A percentile compares a stretch with the other conserved stretches of the same genome.
These are phyloP conservation scores for Epizoanthus rinbou DNA, from an alignment of 92 coral and sea anemone species.

Conservation along the genomic window DNA sequence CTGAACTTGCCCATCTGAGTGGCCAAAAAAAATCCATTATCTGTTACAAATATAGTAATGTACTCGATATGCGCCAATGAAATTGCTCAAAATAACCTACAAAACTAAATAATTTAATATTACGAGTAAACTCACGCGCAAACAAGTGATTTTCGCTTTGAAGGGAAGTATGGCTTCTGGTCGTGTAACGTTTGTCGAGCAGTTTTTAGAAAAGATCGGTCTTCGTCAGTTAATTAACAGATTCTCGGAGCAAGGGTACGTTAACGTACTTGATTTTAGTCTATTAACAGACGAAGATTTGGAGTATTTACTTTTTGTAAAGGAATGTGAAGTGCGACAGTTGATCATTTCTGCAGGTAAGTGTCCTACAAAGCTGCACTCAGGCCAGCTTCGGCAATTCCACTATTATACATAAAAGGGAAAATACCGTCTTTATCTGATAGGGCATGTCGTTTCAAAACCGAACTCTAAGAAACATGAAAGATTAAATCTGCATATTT, in stretches of 20 bases:
- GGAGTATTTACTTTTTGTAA: slow-evolving; percentile 26
- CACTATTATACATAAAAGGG: no score
- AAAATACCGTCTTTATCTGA: not conserved
- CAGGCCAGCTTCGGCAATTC: no score
- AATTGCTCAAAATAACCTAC: not conserved
- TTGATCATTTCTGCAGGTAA: slow-evolving; percentile 74
- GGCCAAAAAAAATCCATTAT: not conserved
- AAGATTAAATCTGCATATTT: no score
- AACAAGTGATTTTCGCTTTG: slow-evolving; percentile 18
- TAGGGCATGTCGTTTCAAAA: no score
- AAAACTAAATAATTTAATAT: not conserved
- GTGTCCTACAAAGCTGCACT: not conserved
- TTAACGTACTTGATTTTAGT: slow-evolving; percentile 48
- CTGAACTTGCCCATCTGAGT: slow-evolving; percentile 29
- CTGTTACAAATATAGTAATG: not conserved
- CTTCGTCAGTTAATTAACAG: slow-evolving; percentile 34
- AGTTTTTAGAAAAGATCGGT: slow-evolving; percentile 49
- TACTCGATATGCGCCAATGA: slow-evolving; percentile 16
- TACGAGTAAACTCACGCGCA: slow-evolving; percentile 3
- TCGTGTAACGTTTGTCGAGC: slow-evolving; percentile 8
- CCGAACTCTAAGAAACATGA: no score
- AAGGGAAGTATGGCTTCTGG: slow-evolving; percentile 27
- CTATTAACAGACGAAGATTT: slow-evolving; percentile 53
- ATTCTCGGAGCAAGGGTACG: slow-evolving; percentile 64
- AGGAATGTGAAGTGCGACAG: slow-evolving; percentile 39